phyloP scores from a whole-genome alignment of 2,888 invertebrate genomes.

The Ypsolopha sequella region DNA sequence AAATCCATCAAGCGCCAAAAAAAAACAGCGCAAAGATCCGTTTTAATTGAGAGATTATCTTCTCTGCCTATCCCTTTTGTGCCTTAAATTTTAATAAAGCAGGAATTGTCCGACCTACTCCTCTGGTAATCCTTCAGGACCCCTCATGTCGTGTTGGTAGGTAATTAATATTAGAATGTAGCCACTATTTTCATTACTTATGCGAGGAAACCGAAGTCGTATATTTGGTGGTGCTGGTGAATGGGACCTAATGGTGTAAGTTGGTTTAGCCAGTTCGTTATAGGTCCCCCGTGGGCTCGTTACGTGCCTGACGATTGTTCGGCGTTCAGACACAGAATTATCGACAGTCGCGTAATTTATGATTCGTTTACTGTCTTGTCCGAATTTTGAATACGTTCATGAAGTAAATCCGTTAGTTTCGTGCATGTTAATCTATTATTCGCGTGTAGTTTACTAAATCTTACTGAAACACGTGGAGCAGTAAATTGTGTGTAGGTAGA shows the following conservation, averaged over 20 bases:
- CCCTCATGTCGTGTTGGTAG: slow-evolving; percentile 44
- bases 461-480: too few species aligned
- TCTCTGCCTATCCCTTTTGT: background rate
- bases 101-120: slow-evolving; percentile 2
- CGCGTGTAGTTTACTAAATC: too few species aligned
- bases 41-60: background rate
- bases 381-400: too few species aligned
- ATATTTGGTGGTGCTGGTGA: slow-evolving; percentile 39
- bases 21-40: background rate
- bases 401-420: too few species aligned
- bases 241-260: slow-evolving; percentile 15
- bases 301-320: too few species aligned
- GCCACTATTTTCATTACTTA: slow-evolving; percentile 59
- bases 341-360: too few species aligned
- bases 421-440: too few species aligned
- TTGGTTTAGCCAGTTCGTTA: slow-evolving; percentile 10
- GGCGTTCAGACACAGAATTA: too few species aligned
- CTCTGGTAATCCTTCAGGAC: slow-evolving; percentile 14
- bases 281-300: background rate
- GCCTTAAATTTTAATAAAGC: background rate
- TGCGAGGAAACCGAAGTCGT: slow-evolving; percentile 36
- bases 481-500: too few species aligned
- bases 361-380: too few species aligned
- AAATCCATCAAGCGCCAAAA: background rate
- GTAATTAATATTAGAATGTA: slow-evolving; percentile 57